Evolutionary conservation across 2,888 invertebrate genomes (phyloP).

Genomic region (Megaustenia siamemsis): DNA sequence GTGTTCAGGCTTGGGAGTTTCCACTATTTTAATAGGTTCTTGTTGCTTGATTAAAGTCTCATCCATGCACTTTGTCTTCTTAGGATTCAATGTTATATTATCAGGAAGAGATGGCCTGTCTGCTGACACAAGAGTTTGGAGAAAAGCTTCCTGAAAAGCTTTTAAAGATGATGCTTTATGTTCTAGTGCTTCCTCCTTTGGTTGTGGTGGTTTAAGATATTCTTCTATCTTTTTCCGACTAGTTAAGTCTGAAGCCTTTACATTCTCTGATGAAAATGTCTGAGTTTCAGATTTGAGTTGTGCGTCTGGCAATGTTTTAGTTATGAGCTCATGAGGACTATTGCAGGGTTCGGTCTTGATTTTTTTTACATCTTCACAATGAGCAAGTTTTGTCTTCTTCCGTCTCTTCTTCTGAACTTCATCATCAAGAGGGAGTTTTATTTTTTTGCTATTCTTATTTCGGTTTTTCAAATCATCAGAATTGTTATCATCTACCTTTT

Average conservation of each 20-base stretch:
- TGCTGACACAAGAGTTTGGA: slow-evolving; percentile 28
- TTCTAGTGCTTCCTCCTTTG: neutral
- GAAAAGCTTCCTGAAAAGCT: slow-evolving; percentile 46
- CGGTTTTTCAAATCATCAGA: slow-evolving; percentile 20
- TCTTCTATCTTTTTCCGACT: slow-evolving; percentile 27
- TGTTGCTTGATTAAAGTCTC: slow-evolving; percentile 1
- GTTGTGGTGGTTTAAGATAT: slow-evolving; percentile 36
- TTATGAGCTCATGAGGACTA: neutral
- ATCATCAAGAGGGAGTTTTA: slow-evolving; percentile 3
- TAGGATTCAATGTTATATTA: neutral
- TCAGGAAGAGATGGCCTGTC: neutral
- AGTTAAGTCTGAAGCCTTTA: slow-evolving; percentile 7
- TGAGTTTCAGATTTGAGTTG: neutral
- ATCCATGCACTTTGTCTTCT: neutral
- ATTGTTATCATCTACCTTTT: slow-evolving; percentile 34
- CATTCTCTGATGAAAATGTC: neutral
- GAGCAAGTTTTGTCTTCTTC: slow-evolving; percentile 48
- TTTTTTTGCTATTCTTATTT: slow-evolving; percentile 38
- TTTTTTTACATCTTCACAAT: slow-evolving; percentile 31
- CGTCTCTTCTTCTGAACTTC: slow-evolving; percentile 51
- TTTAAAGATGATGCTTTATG: neutral
- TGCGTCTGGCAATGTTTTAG: no score
- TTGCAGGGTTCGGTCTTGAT: neutral
- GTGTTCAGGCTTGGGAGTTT: neutral
- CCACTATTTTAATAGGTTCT: neutral